These are phyloP conservation scores for Drosophila siamana DNA, from an alignment of 2,888 invertebrate genomes.

Conservation along the genomic window DNA sequence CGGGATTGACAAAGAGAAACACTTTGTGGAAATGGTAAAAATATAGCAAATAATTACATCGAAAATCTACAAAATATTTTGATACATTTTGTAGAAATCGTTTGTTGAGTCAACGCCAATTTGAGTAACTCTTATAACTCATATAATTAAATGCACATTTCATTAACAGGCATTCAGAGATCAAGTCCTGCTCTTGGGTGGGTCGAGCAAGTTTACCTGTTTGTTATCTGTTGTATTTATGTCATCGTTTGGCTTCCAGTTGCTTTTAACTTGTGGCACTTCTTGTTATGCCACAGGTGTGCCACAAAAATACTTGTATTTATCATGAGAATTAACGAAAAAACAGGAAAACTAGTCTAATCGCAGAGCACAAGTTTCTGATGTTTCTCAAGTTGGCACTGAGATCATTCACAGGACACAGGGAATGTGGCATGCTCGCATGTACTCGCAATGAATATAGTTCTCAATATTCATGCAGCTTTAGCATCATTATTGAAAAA, in stretches of 20 bases:
- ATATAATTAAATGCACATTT: slow-evolving; percentile 22
- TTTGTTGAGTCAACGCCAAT: not conserved
- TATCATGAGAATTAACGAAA: slow-evolving; percentile 70
- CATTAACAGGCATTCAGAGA: slow-evolving; percentile 11
- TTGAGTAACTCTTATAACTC: not conserved
- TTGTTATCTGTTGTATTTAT: slow-evolving; percentile 77
- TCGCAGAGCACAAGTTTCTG: slow-evolving; percentile 53
- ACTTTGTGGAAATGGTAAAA: no score
- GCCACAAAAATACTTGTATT: slow-evolving; percentile 69
- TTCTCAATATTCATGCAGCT: no score
- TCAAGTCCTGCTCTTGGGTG: slow-evolving; percentile 52
- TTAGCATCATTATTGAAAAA: no score
- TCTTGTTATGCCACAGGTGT: slow-evolving; percentile 63
- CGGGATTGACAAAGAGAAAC: no score
- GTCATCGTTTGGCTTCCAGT: slow-evolving; percentile 79
- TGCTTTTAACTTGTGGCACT: slow-evolving; percentile 61
- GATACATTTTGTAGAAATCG: no score
- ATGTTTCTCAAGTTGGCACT: slow-evolving; percentile 11
- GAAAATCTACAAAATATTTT: no score
- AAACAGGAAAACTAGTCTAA: slow-evolving; percentile 72
- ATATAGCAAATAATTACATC: no score
- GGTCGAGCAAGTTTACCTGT: slow-evolving; percentile 49
- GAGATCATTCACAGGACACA: slow-evolving; percentile 36
- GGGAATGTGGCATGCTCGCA: no score
- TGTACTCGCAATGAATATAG: no score